Evolutionary conservation across 2,797 vertebrate genomes (phyloP).

Genomic region (Fistularia commersonii): DNA sequence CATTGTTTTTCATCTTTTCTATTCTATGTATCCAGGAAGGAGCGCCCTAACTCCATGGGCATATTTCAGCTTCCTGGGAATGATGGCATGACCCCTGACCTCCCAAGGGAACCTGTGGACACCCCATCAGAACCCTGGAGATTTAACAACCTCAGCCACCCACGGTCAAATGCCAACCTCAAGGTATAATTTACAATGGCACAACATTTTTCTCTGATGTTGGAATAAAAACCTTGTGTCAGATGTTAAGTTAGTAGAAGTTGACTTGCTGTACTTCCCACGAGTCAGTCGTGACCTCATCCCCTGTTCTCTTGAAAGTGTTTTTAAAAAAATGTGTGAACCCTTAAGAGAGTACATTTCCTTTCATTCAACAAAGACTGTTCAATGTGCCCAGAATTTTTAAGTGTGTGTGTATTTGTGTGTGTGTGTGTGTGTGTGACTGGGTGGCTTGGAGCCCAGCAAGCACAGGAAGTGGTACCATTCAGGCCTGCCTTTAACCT

Average conservation of each 20-base stretch:
- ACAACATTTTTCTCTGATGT: not conserved
- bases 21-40: conserved; percentile 80
- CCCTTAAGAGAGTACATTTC: conserved; percentile 36
- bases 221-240: not conserved
- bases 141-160: conserved; percentile 87
- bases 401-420: conserved; percentile 31
- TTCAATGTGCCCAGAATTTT: conserved; percentile 61
- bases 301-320: conserved; percentile 15
- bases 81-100: conserved; percentile 83
- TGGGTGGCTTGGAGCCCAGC: conserved; percentile 50
- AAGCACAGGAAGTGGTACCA: conserved; percentile 58
- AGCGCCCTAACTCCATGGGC: conserved; percentile 90
- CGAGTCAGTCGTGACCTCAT: conserved; percentile 51
- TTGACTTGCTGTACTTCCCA: conserved; percentile 40
- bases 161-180: conserved; percentile 88
- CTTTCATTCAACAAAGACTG: conserved; percentile 44
- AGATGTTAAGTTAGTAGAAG: conserved; percentile 12
- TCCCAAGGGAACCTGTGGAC: conserved; percentile 79
- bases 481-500: conserved; percentile 48
- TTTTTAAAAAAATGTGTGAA: conserved; percentile 21
- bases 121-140: conserved; percentile 88
- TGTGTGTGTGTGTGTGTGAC: not conserved
- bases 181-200: conserved; percentile 74
- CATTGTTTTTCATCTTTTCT: not conserved
- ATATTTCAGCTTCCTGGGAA: conserved; percentile 85